Evolutionary conservation across 2,113 vertebrate species (phyloP), one percentile per base, ranked within the genome.

Genomic region (Orycteropus afer): DNA sequence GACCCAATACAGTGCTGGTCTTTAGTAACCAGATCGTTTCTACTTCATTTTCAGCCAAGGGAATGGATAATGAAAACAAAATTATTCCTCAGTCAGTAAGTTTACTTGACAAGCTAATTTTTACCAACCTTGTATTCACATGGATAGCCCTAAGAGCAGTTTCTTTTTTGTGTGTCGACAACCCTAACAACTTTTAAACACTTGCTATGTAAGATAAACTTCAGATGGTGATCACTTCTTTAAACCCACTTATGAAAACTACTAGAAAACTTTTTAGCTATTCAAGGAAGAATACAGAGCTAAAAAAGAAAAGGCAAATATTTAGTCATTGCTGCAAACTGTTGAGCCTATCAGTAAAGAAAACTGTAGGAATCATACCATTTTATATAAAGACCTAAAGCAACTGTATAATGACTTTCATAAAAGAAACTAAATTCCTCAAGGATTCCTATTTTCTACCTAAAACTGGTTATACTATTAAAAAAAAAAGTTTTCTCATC

Each of bases 31-130:
- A 97, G n/a, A 90, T 90, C 87, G 9, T 89, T 97, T 91, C 85
- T 65, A 94, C 91, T 97, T 96, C 86, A 97, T 97, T 97, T 97
- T 97, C 86, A 96, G 83, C 78, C 86, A 96, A 80, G n/a, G 40
- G 57, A 97, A 92, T 89, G 84, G 78, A 95, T 83, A 96, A 97
- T 53, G 37, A 96, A 97, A 98, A 96, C 51, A 97, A 93, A 97
- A 59, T 86, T 40, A 97, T 84, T 83, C 86, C 74, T 93, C 47
- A 49, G 74, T 85, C 79, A 84, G 63, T 89, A 90, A 92, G 81
- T 94, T 95, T 87, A 92, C 96, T 92, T 91, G 90, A 96, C 87
- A 96, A 96, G 15, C 86, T 97, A 94, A 78, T 91, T 97, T 97
- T 89, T 94, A 91, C 93, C 63, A 97, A 92, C 57, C 85, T 95